Base-by-base conservation (phyloP, 2,888 invertebrate species). In the Macropis europaea region DNA sequence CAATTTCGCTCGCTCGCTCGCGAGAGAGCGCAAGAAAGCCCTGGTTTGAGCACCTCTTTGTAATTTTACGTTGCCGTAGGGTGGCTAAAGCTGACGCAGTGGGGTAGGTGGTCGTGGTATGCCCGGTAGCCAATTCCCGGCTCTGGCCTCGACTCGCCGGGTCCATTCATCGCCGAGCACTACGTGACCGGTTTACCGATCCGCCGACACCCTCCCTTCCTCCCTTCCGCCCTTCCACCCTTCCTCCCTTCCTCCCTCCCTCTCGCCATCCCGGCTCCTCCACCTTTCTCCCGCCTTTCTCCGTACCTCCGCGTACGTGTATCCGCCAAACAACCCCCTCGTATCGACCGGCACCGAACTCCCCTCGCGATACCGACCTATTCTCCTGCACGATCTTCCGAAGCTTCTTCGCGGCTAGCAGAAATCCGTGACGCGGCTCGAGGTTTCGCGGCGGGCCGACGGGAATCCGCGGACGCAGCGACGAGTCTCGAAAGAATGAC, bases 131-230 rank as follows among this genome's bases (percentile, higher is more conserved):
- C 88, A 89, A 89, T 89, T 89, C 88, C 89, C 86, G 85, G 86
- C 87, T 86, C 87, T 80, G 86, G 84, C 86, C 88, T 88, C 87
- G 86, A 87, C 87, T 88, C 89, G 89, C 86, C 87, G 88, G 89
- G 87, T 89, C 89, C 90, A 90, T 90, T 90, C 89, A 89, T 90
- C 88, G 89, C 87, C 84, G 87, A 81, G 87, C 86, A 87, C 86
- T 89, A 90, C 89, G 90, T 89, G 90, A 89, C 89, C 87, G 86
- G 89, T 88, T 88, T 90, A 86, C 87, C 86, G 88, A 89, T 88
- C 85, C 86, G 53, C 60, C 59, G 40, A 32, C 56, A 34, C 43
- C 15, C 24, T 28, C 36, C 48, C 13, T 3, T 17, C 30, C 9
- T 19, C 54, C 17, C 11, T 9, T 24, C 34, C 34, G 28, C 48